Evolutionary conservation across 1,140 invertebrate genomes (phyloP).

Genomic region (Zaprionus vittiger): DNA sequence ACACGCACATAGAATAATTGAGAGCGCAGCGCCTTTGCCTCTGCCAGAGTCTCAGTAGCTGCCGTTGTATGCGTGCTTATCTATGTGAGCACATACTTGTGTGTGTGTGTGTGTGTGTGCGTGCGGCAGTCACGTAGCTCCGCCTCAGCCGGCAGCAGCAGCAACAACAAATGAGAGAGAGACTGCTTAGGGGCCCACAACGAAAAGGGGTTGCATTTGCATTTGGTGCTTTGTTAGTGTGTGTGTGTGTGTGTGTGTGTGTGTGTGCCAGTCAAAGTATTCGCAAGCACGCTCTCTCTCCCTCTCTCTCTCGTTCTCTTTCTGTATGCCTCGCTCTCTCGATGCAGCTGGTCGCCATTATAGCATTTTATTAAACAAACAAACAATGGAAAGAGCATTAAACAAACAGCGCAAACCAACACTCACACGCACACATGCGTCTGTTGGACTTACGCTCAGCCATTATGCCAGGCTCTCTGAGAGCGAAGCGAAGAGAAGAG

Average conservation of each 20-base stretch:
- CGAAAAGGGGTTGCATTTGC: conserved; percentile 37
- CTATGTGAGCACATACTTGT: conserved; percentile 60
- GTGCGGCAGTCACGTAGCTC: conserved; percentile 30
- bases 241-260: conserved; percentile 7
- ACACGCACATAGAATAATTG: background rate
- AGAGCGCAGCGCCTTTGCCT: background rate
- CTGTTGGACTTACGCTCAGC: conserved; percentile 35
- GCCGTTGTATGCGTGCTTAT: conserved; percentile 70
- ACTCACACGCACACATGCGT: conserved; percentile 11
- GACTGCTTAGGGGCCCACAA: conserved; percentile 2
- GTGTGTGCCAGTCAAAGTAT: conserved; percentile 18
- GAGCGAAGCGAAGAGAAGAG: conserved; percentile 34
- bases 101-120: conserved; percentile 26
- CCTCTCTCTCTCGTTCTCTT: background rate
- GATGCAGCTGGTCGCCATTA: conserved; percentile 47
- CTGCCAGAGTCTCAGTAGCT: background rate
- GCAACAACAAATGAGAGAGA: conserved; percentile 37
- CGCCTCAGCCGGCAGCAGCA: conserved; percentile 23
- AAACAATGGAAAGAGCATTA: conserved; percentile 55
- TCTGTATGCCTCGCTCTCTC: background rate
- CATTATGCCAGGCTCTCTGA: conserved; percentile 40
- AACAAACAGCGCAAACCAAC: conserved; percentile 42
- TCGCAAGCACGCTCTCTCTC: conserved; percentile 10
- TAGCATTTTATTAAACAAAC: conserved; percentile 43
- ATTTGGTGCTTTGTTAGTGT: conserved; percentile 6